A percentile compares a stretch with the other conserved stretches of the same genome.
Conservation (phyloP, 2,113 vertebrate genomes). For the Pomatostomus ruficeps region DNA sequence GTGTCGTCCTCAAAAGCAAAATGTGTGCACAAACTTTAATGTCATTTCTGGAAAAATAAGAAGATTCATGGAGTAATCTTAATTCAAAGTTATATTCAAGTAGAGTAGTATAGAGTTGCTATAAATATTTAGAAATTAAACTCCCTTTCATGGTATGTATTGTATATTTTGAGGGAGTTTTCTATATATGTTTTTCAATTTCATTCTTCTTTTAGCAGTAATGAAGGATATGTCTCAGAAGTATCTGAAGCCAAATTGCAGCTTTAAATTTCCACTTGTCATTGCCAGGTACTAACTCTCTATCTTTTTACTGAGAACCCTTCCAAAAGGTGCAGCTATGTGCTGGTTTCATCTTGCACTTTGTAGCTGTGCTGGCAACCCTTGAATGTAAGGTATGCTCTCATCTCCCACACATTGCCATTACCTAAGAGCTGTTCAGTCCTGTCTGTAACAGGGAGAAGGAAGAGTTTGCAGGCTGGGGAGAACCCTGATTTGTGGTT, state of each 20-base stretch:
- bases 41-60: background rate
- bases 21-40: background rate
- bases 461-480: slow-evolving; percentile 53
- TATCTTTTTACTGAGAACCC: slow-evolving; percentile 64
- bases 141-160: background rate
- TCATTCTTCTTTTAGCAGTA: slow-evolving; percentile 43
- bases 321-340: slow-evolving; percentile 77
- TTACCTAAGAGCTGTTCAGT: slow-evolving; percentile 60
- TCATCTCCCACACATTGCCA: slow-evolving; percentile 59
- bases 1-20: background rate
- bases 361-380: slow-evolving; percentile 67
- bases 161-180: background rate
- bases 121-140: background rate
- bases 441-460: slow-evolving; percentile 66
- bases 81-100: background rate
- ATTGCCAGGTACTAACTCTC: slow-evolving; percentile 73
- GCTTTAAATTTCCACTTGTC: slow-evolving; percentile 72
- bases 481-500: slow-evolving; percentile 6
- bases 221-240: slow-evolving; percentile 54
- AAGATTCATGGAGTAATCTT: background rate
- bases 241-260: slow-evolving; percentile 55
- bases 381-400: slow-evolving; percentile 63
- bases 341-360: slow-evolving; percentile 79
- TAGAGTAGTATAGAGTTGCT: background rate
- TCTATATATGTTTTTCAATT: background rate